A percentile compares a stretch with the other conserved stretches of the same genome.
phyloP scores from a whole-genome alignment of 2,113 vertebrate species.

The Sebastes schlegelii region DNA sequence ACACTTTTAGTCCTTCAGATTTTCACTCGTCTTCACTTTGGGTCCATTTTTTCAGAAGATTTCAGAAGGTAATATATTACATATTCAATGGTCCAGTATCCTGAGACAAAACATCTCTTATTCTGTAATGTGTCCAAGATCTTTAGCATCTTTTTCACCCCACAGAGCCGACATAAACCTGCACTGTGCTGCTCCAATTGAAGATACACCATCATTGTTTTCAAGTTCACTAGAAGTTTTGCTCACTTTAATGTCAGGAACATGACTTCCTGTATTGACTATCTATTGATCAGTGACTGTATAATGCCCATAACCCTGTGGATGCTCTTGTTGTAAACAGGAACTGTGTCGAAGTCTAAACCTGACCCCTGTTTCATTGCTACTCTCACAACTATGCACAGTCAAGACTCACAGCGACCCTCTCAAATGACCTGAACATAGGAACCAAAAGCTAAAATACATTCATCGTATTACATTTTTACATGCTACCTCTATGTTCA shows the following conservation, averaged over 20 bases:
- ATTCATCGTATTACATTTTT: constrained; percentile 69
- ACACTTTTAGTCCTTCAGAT: constrained; percentile 10
- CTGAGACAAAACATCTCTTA: constrained; percentile 52
- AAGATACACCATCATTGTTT: constrained; percentile 8
- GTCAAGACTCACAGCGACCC: constrained; percentile 47
- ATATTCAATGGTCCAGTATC: constrained; percentile 35
- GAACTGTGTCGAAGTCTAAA: constrained; percentile 38
- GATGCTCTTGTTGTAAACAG: constrained; percentile 59
- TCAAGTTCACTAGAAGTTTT: constrained; percentile 22
- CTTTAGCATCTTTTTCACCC: constrained; percentile 13
- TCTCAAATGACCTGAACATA: constrained; percentile 33
- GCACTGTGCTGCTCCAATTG: constrained; percentile 6
- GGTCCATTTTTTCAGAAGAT: background rate
- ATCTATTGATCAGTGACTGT: constrained; percentile 19
- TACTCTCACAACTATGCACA: constrained; percentile 45
- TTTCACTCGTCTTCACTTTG: constrained; percentile 11
- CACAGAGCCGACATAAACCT: background rate
- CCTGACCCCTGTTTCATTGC: constrained; percentile 28
- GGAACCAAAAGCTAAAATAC: constrained; percentile 63
- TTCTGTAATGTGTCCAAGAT: constrained; percentile 1
- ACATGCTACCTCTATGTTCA: constrained; percentile 74
- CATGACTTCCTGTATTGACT: background rate
- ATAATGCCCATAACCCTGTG: constrained; percentile 59
- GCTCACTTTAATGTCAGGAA: constrained; percentile 14
- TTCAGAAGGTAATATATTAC: constrained; percentile 33